Percentiles rank a stretch among this genome's conserved stretches.
These are phyloP conservation scores for Cryptocephalus primarius DNA, from an alignment of 2,888 invertebrate species.

Conservation along the genomic window DNA sequence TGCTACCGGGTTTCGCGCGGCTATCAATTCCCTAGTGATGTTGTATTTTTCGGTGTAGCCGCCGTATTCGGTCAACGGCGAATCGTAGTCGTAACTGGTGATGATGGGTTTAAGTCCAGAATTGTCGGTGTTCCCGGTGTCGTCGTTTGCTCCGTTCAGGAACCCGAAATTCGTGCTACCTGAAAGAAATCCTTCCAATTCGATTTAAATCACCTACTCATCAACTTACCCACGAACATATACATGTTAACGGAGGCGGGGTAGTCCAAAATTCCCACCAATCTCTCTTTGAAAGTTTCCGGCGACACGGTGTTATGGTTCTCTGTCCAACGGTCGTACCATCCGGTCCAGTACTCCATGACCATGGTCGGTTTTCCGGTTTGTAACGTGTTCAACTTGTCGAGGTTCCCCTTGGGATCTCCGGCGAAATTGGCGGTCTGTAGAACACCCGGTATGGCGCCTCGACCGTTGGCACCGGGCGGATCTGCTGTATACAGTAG, in stretches of 20 bases:
- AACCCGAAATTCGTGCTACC: constrained; percentile 84
- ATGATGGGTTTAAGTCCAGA: constrained; percentile 23
- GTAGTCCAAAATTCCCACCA: constrained; percentile 18
- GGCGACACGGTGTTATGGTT: constrained; percentile 17
- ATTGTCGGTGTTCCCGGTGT: constrained; percentile 7
- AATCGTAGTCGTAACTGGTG: constrained; percentile 67
- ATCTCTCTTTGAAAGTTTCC: constrained; percentile 11
- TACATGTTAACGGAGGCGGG: constrained; percentile 70
- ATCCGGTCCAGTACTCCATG: constrained; percentile 48
- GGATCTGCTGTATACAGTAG: constrained; percentile 44
- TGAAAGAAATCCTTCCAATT: too few species aligned
- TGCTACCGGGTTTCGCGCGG: constrained; percentile 18
- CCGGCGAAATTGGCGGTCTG: constrained; percentile 37
- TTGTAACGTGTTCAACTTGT: constrained; percentile 33
- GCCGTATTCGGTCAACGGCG: constrained; percentile 79
- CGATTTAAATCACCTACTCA: too few species aligned
- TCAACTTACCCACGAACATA: constrained; percentile 83
- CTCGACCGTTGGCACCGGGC: constrained; percentile 17
- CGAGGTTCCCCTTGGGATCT: constrained; percentile 33
- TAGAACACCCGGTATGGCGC: constrained; percentile 20
- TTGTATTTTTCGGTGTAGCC: constrained; percentile 70
- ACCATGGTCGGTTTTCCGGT: constrained; percentile 41
- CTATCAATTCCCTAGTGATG: constrained; percentile 46
- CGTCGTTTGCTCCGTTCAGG: constrained; percentile 31
- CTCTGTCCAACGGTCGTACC: constrained; percentile 47